Conservation (phyloP, 2,888 invertebrate genomes). For the Altica lythri region DNA sequence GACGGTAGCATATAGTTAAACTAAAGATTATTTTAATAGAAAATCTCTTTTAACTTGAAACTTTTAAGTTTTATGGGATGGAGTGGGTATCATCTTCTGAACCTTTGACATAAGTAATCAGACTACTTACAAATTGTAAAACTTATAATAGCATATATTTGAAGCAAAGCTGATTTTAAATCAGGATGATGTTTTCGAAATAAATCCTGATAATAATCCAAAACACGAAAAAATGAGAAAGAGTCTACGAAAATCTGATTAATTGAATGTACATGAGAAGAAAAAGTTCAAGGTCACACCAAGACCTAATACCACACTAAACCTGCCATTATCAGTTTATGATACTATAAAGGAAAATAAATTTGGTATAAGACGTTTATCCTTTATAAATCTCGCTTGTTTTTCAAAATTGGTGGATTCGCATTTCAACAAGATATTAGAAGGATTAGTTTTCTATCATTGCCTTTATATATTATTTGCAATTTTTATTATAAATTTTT, state of each 20-base stretch:
- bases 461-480: slow-evolving; percentile 63
- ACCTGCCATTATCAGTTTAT: slow-evolving; percentile 37
- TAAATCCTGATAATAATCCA: slow-evolving; percentile 46
- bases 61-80: no score
- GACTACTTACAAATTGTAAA: no score
- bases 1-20: no score
- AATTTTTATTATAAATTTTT: slow-evolving; percentile 56
- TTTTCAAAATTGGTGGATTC: slow-evolving; percentile 62
- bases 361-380: slow-evolving; percentile 40
- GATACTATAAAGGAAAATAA: slow-evolving; percentile 41
- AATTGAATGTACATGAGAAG: slow-evolving; percentile 56
- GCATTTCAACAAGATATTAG: slow-evolving; percentile 63
- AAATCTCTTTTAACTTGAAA: no score
- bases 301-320: slow-evolving; percentile 30
- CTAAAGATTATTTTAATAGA: no score
- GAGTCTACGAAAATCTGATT: slow-evolving; percentile 53
- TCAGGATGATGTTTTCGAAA: slow-evolving; percentile 58
- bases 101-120: no score
- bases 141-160: no score
- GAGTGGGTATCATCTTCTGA: no score
- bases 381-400: slow-evolving; percentile 63
- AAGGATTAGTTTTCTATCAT: slow-evolving; percentile 65
- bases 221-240: slow-evolving; percentile 48
- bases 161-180: no score
- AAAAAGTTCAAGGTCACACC: slow-evolving; percentile 53